A percentile compares a stretch with the other conserved stretches of the same genome.
Evolutionary conservation across 1,140 invertebrate genomes (phyloP).

Genomic region (Pogonognathellus flavescens): DNA sequence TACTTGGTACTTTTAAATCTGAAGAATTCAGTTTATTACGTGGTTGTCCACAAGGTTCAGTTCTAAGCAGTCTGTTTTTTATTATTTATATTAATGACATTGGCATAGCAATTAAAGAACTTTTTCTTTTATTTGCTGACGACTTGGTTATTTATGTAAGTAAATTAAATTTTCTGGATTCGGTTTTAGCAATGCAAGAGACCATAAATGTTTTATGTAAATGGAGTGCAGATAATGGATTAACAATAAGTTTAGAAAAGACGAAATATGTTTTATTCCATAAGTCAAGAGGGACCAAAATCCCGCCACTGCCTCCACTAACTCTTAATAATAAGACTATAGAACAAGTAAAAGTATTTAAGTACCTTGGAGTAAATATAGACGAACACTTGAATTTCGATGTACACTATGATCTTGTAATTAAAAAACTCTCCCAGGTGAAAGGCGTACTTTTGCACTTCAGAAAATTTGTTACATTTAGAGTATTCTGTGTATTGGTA

Average conservation of each 20-base stretch:
- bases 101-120: background rate
- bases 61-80: background rate
- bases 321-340: background rate
- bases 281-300: slow-evolving; percentile 9
- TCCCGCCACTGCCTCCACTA: background rate
- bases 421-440: background rate
- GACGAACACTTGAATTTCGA: slow-evolving; percentile 2
- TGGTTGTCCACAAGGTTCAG: background rate
- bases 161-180: too few relatives aligned
- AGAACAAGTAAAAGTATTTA: slow-evolving; percentile 23
- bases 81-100: background rate
- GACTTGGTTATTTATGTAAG: background rate
- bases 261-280: slow-evolving; percentile 48
- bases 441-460: background rate
- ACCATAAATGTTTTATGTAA: background rate
- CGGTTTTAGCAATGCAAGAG: background rate
- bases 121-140: background rate
- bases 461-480: background rate
- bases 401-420: background rate
- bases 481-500: background rate
- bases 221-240: slow-evolving; percentile 32
- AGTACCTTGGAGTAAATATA: slow-evolving; percentile 9
- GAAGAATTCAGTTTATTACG: background rate
- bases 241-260: slow-evolving; percentile 39
- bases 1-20: background rate